phyloP scores from a whole-genome alignment of 2,113 vertebrate genomes.

The Esox niger region DNA sequence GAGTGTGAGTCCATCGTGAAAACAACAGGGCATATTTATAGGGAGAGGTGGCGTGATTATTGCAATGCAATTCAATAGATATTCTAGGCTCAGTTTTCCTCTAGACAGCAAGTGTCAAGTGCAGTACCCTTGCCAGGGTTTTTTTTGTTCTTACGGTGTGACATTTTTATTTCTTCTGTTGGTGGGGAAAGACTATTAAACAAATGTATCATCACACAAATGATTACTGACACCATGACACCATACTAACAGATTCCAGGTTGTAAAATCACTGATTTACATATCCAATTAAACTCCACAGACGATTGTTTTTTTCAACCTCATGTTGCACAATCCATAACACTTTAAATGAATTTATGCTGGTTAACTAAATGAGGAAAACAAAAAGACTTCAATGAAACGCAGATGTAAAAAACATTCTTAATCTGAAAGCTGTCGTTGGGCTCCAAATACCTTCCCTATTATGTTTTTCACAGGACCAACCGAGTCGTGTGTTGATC shows the following conservation, averaged over 20 bases:
- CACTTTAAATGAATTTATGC: neutral
- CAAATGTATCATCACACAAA: neutral
- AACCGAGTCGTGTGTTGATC: no score
- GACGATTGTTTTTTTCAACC: neutral
- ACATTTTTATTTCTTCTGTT: neutral
- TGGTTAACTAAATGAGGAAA: no score
- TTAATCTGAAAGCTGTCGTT: no score
- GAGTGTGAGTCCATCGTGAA: constrained; percentile 2
- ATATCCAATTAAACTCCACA: neutral
- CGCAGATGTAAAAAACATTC: no score
- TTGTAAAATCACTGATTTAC: constrained; percentile 6
- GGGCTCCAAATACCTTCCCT: no score
- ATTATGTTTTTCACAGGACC: no score
- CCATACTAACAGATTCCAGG: neutral
- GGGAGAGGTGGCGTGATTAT: neutral
- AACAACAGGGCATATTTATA: constrained; percentile 18
- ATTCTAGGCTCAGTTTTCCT: neutral
- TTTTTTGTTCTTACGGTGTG: neutral
- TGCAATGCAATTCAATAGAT: neutral
- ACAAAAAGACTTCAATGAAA: no score
- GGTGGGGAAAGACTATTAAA: neutral
- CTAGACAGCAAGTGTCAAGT: neutral
- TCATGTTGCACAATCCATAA: neutral
- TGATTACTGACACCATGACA: neutral
- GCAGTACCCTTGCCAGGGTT: neutral